Evolutionary conservation across 2,888 invertebrate species (phyloP).

Genomic region (Argynnis bischoffii): DNA sequence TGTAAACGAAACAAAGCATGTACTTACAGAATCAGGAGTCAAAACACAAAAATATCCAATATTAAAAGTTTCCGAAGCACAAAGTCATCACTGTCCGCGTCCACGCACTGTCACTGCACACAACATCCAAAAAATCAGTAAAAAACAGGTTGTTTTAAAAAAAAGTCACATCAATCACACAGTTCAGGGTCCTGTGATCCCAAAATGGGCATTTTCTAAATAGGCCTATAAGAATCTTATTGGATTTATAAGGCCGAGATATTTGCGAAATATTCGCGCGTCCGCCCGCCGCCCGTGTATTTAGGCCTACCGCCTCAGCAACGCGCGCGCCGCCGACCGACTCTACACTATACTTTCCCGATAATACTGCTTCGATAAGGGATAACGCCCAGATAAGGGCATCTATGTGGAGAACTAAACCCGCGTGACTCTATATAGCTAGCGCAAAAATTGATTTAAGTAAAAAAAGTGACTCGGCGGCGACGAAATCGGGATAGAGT

Average conservation of each 20-base stretch:
- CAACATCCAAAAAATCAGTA: constrained; percentile 30
- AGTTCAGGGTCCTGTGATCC: constrained; percentile 46
- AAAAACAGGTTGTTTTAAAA: constrained; percentile 41
- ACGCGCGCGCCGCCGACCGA: constrained; percentile 42
- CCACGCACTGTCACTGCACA: constrained; percentile 38
- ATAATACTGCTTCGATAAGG: constrained; percentile 41
- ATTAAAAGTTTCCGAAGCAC: constrained; percentile 27
- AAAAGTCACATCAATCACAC: constrained; percentile 54
- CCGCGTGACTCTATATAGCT: constrained; percentile 21
- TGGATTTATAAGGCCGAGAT: constrained; percentile 53
- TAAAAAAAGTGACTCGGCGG: constrained; percentile 1
- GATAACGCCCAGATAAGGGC: constrained; percentile 61
- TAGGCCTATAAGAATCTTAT: constrained; percentile 81
- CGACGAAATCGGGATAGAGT: not conserved
- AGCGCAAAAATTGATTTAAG: not conserved
- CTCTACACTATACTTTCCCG: constrained; percentile 35
- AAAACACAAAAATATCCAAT: constrained; percentile 30
- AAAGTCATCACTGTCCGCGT: constrained; percentile 21
- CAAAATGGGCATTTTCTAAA: constrained; percentile 54
- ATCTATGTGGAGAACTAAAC: constrained; percentile 20
- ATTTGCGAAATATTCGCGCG: constrained; percentile 71
- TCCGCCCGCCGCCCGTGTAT: constrained; percentile 53
- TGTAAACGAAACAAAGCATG: constrained; percentile 42
- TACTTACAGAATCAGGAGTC: constrained; percentile 56
- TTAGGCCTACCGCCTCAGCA: constrained; percentile 64